Evolutionary conservation across 2,797 vertebrate genomes (phyloP).

Genomic region (Melanotaenia maccullochi): DNA sequence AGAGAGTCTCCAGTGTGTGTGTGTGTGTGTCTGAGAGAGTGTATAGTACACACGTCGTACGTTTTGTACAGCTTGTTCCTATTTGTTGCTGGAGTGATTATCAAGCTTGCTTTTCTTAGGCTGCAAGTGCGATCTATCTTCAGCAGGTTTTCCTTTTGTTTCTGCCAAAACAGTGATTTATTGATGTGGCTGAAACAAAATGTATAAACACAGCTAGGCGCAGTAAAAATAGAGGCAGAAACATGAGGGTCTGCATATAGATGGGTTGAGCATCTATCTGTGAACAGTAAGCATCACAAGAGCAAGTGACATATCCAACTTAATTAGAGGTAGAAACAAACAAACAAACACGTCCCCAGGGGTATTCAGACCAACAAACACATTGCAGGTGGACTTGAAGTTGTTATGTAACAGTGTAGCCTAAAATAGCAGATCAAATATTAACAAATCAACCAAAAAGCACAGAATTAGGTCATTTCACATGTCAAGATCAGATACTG

Average conservation of each 20-base stretch:
- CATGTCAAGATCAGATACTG: background rate
- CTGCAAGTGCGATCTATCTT: constrained; percentile 37
- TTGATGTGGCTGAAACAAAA: constrained; percentile 24
- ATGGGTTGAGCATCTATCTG: constrained; percentile 12
- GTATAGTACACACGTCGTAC: constrained; percentile 32
- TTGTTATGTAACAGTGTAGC: constrained; percentile 23
- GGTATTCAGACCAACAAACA: constrained; percentile 20
- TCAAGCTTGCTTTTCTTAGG: constrained; percentile 27
- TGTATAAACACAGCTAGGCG: constrained; percentile 19
- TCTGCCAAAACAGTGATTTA: constrained; percentile 49
- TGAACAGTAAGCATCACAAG: constrained; percentile 23
- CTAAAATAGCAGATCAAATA: constrained; percentile 20
- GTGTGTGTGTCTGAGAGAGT: constrained; percentile 19
- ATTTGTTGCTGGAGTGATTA: constrained; percentile 32
- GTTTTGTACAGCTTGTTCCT: constrained; percentile 58
- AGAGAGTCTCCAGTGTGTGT: constrained; percentile 29
- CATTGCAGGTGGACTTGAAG: background rate
- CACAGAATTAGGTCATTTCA: background rate
- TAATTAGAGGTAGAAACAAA: constrained; percentile 46
- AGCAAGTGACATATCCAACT: constrained; percentile 31
- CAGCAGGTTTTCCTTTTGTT: constrained; percentile 47
- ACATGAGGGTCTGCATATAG: constrained; percentile 5
- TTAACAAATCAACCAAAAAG: constrained; percentile 20
- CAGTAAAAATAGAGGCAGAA: constrained; percentile 35
- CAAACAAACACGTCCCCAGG: constrained; percentile 19